Evolutionary conservation across 1,140 invertebrate species (phyloP).

Genomic region (Camponotus vicinus): DNA sequence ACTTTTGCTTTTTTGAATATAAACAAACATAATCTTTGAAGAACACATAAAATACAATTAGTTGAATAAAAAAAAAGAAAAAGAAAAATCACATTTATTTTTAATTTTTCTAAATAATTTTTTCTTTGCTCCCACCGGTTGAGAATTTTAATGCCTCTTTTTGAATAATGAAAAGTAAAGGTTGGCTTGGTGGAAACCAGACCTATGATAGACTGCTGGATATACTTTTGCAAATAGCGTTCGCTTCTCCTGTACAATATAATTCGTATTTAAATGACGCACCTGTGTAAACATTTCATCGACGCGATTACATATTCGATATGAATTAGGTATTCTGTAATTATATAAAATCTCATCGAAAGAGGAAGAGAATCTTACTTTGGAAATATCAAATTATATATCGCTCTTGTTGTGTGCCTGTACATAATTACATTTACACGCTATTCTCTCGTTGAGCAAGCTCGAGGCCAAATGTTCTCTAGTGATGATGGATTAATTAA

Average conservation of each 20-base stretch:
- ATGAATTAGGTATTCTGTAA: constrained; percentile 3
- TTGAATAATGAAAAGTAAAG: too few species aligned
- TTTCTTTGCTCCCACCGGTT: too few species aligned
- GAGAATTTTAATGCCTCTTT: too few species aligned
- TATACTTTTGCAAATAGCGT: constrained; percentile 46
- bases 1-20: too few species aligned
- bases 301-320: background rate
- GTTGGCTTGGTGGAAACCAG: too few species aligned
- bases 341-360: constrained; percentile 20
- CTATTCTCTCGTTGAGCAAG: background rate
- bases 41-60: too few species aligned
- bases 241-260: constrained; percentile 45
- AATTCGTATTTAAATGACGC: constrained; percentile 51
- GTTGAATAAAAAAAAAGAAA: too few species aligned
- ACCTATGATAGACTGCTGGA: constrained; percentile 43
- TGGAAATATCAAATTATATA: constrained; percentile 15
- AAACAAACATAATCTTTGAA: too few species aligned
- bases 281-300: constrained; percentile 33
- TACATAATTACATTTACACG: constrained; percentile 5
- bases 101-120: too few species aligned
- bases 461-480: constrained; percentile 1
- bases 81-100: too few species aligned
- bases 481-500: background rate
- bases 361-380: background rate
- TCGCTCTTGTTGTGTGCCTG: background rate